A percentile compares a stretch with the other conserved stretches of the same genome.
Conservation (phyloP, 1,140 invertebrate genomes). For the Piezodorus guildinii region DNA sequence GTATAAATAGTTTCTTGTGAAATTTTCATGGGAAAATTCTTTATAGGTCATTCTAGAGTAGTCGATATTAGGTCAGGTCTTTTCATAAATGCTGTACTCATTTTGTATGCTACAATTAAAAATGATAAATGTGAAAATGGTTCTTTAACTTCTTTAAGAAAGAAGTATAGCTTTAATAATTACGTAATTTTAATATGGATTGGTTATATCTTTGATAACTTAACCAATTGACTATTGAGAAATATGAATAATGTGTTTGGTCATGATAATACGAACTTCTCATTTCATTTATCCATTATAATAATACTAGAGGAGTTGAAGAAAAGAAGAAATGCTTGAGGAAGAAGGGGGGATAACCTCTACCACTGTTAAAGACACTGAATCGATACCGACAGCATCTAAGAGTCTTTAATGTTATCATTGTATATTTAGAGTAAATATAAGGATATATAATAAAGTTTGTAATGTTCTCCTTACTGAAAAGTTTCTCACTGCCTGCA, state of each 20-base stretch:
- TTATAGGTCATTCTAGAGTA: conserved; percentile 2
- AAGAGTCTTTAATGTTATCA: too few relatives aligned
- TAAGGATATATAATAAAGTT: too few relatives aligned
- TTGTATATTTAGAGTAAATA: too few relatives aligned
- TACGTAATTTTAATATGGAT: neutral
- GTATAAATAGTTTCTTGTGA: too few relatives aligned
- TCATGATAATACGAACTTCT: neutral
- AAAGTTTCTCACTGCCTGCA: too few relatives aligned
- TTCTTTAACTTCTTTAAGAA: conserved; percentile 6
- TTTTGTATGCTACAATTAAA: conserved; percentile 4
- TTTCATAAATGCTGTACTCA: conserved; percentile 6
- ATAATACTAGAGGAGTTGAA: too few relatives aligned
- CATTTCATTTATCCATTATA: too few relatives aligned
- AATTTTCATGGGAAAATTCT: neutral
- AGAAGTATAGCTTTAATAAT: conserved; percentile 6
- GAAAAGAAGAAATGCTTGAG: too few relatives aligned
- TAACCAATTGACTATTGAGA: conserved; percentile 1
- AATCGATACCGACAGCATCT: too few relatives aligned
- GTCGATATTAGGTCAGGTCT: neutral
- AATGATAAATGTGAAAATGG: neutral
- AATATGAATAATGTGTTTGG: neutral
- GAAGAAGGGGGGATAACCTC: too few relatives aligned
- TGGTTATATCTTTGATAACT: conserved; percentile 1
- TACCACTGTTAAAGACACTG: too few relatives aligned
- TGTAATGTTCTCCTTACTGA: too few relatives aligned